A percentile compares a stretch with the other conserved stretches of the same genome.
These are phyloP conservation scores for Otolemur crassicaudatus DNA, from an alignment of 2,797 vertebrate genomes.

Conservation along the genomic window DNA sequence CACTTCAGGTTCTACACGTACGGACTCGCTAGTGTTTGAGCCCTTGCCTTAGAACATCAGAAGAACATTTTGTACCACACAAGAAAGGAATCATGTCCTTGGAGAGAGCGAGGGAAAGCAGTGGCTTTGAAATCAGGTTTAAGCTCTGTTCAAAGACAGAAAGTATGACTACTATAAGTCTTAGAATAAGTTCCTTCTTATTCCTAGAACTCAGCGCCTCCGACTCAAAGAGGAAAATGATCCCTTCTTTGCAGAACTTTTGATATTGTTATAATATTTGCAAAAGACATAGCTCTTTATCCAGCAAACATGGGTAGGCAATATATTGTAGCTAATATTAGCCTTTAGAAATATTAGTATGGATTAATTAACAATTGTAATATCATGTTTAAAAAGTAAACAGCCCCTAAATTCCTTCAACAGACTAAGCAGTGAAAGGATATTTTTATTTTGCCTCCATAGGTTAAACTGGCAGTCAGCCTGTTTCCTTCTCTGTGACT, in stretches of 20 bases:
- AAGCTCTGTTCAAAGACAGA: not conserved
- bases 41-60: not conserved
- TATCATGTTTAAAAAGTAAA: not conserved
- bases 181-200: not conserved
- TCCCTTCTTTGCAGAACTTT: not conserved
- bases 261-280: not conserved
- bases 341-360: not conserved
- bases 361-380: not conserved
- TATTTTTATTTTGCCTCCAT: not conserved
- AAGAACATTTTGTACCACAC: not conserved
- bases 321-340: not conserved
- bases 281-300: not conserved
- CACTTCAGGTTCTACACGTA: not conserved
- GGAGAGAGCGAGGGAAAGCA: not conserved
- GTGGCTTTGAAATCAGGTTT: not conserved
- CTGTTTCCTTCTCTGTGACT: not conserved
- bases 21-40: not conserved
- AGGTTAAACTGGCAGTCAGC: not conserved
- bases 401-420: not conserved
- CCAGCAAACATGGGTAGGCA: not conserved
- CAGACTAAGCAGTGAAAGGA: not conserved
- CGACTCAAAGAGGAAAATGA: not conserved
- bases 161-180: not conserved
- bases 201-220: not conserved
- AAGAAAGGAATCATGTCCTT: not conserved